A percentile compares a stretch with the other conserved stretches of the same genome.
These are phyloP conservation scores for Drymonia ruficornis DNA, from an alignment of 2,888 invertebrate species.

Conservation along the genomic window DNA sequence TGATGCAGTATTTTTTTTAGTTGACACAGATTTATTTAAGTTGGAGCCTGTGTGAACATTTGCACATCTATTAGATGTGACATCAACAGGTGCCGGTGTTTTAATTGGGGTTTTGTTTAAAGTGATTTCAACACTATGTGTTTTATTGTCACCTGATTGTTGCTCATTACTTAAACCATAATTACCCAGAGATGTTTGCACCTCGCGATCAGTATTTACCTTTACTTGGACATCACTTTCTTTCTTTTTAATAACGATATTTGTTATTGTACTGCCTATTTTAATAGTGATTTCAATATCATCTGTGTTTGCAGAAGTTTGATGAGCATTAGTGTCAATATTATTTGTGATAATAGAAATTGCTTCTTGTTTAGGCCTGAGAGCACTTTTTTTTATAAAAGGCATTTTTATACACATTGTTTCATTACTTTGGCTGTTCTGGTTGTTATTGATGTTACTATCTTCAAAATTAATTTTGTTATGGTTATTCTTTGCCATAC, in stretches of 20 bases:
- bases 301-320: constrained; percentile 45
- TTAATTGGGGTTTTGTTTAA: constrained; percentile 33
- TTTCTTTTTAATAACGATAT: constrained; percentile 69
- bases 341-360: constrained; percentile 29
- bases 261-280: constrained; percentile 67
- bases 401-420: constrained; percentile 38
- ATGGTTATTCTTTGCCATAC: constrained; percentile 6
- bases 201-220: constrained; percentile 62
- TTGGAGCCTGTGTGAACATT: constrained; percentile 11
- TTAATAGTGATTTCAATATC: constrained; percentile 74
- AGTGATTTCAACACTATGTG: constrained; percentile 42
- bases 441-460: constrained; percentile 12
- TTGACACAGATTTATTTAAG: constrained; percentile 46
- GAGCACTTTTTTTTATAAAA: constrained; percentile 60
- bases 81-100: constrained; percentile 19
- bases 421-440: constrained; percentile 8
- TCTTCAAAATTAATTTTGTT: constrained; percentile 6
- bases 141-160: constrained; percentile 20
- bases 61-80: constrained; percentile 17
- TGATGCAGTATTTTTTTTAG: constrained; percentile 71
- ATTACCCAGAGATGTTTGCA: constrained; percentile 61
- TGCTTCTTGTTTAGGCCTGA: constrained; percentile 31
- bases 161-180: constrained; percentile 31
- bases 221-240: constrained; percentile 66
- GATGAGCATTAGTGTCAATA: constrained; percentile 26